Evolutionary conservation across 2,888 invertebrate species (phyloP), one percentile per base, ranked within the genome.

Genomic region (Baronia brevicornis): DNA sequence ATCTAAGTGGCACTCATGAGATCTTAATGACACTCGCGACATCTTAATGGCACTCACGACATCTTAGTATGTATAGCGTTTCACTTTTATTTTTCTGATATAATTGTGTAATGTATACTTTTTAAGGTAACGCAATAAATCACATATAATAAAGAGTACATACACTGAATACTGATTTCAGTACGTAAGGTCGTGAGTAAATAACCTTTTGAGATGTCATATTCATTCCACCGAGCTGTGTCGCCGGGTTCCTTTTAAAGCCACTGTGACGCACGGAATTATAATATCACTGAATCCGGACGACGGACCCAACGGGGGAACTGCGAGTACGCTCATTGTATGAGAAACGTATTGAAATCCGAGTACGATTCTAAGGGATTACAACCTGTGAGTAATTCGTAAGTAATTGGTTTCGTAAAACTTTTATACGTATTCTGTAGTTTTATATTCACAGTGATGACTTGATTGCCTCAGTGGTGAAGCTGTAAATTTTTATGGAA

Each of bases 201-300:
- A 30, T 35, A 35, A 35, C 12, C 29, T 29, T 30, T 35, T 25
- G 21, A 34, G 24, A 24, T 24, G 9, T 28, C 18, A 30, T 21
- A 30, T 35, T 35, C 29, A 35, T 26, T 30, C 26, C 30, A 13
- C 22, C 29, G 35, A 25, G 12, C 29, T 11, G 29, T 29, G 34
- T 34, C 34, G 18, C 28, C 26, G 12, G 23, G 24, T 34, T 24
- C 19, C 23, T 24, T 28, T 28, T 10, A 19, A 19, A 34, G 24
- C 19, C 22, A 9, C 34, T 19, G 34, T 14, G 28, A 29, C 34
- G 34, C 19, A 19, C 13, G 7, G 34, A 25, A 35, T 29, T 35
- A 35, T 29, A 35, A 35, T 35, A 30, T 22, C 30, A 5, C 4
- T 4, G 35, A 25, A 28, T 15, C 7, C 27, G n/a, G n/a, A n/a